phyloP scores from a whole-genome alignment of 2,888 invertebrate genomes.

The Coecobrya sp. region DNA sequence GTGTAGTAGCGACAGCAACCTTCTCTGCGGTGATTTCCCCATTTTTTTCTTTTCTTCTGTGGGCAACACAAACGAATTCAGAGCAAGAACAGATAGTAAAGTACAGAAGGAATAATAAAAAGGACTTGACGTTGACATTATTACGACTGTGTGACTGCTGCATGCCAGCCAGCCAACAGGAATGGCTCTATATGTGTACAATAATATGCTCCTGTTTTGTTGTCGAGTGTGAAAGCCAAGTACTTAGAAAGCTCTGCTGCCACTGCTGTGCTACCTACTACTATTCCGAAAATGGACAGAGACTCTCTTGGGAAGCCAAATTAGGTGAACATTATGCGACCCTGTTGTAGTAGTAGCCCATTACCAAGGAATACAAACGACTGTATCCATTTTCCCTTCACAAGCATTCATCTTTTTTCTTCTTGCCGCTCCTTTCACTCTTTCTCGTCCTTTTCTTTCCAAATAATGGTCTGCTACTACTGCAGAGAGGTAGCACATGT shows the following conservation, averaged over 20 bases:
- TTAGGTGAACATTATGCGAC: slow-evolving; percentile 60
- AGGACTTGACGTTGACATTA: slow-evolving; percentile 32
- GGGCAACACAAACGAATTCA: background rate
- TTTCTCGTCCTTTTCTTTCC: too few species aligned
- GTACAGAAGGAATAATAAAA: slow-evolving; percentile 36
- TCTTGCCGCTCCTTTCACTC: slow-evolving; percentile 12
- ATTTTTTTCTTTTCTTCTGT: background rate
- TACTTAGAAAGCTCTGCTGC: background rate
- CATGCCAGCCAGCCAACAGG: background rate
- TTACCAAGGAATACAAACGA: slow-evolving; percentile 26
- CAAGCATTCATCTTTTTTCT: slow-evolving; percentile 19
- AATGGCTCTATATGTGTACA: too few species aligned
- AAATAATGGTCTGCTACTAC: too few species aligned
- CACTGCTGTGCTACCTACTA: background rate
- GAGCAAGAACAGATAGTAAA: background rate
- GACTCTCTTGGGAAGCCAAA: slow-evolving; percentile 42
- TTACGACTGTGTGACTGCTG: background rate
- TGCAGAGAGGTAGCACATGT: background rate
- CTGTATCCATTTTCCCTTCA: slow-evolving; percentile 50
- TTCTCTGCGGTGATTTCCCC: slow-evolving; percentile 16
- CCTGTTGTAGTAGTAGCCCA: slow-evolving; percentile 22
- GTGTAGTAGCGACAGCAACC: background rate
- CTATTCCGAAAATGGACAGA: background rate
- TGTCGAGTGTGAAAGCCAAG: slow-evolving; percentile 1
- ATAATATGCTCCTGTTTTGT: background rate